Conservation (phyloP, 2,113 vertebrate genomes). For the Ophiodon elongatus region DNA sequence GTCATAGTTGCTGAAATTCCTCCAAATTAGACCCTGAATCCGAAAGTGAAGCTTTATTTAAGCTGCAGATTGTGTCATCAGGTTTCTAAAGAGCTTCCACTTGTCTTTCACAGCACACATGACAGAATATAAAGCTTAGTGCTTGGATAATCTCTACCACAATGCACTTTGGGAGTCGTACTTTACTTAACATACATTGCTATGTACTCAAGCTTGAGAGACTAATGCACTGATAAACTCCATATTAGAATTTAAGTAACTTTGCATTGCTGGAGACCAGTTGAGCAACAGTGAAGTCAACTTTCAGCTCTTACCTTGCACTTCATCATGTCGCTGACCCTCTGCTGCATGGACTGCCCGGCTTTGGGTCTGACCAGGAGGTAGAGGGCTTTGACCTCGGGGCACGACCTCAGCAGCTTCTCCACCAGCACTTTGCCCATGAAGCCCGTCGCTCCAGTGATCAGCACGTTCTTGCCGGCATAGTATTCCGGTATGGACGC, state of each 20-base stretch:
- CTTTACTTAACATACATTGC: background rate
- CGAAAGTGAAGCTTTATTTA: background rate
- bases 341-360: conserved; percentile 91
- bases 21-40: background rate
- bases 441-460: conserved; percentile 96
- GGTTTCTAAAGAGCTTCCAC: background rate
- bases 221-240: background rate
- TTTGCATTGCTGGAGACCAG: background rate
- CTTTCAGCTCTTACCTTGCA: conserved; percentile 86
- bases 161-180: background rate
- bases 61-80: background rate
- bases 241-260: too few relatives aligned
- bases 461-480: conserved; percentile 89
- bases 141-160: background rate
- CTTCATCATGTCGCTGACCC: conserved; percentile 91
- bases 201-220: background rate
- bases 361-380: conserved; percentile 93
- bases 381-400: conserved; percentile 89
- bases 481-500: conserved; percentile 90
- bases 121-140: background rate
- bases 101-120: background rate
- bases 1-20: background rate
- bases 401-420: conserved; percentile 93
- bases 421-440: conserved; percentile 97
- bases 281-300: background rate